Percentiles rank a stretch among this genome's conserved stretches.
Conservation (phyloP, 1,140 invertebrate species). For the Meloidogyne hapla region DNA sequence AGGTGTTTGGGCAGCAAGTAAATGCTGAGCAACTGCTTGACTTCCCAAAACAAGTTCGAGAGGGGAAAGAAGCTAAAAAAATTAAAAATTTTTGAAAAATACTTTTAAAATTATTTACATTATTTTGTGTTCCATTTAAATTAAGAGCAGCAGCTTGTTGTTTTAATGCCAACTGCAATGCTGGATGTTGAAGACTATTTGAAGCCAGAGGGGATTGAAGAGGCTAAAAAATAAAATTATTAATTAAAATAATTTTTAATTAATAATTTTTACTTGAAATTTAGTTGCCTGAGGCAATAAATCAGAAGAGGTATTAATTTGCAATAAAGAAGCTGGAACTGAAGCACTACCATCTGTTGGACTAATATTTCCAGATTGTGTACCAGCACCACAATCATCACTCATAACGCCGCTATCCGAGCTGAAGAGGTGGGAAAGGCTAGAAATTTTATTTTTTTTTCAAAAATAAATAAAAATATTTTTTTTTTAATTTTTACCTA, state of each 20-base stretch:
- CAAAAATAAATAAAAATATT: background rate
- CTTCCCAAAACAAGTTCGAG: conserved; percentile 10
- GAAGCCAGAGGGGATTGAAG: conserved; percentile 16
- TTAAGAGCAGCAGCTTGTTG: background rate
- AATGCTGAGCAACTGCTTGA: background rate
- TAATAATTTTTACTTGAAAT: conserved; percentile 16
- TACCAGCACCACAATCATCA: conserved; percentile 4
- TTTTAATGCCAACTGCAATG: background rate
- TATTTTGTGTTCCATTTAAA: background rate
- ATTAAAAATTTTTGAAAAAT: background rate
- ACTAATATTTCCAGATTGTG: conserved; percentile 13
- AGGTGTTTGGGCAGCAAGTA: background rate
- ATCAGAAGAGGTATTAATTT: background rate
- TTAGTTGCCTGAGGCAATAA: background rate
- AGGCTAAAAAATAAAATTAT: conserved; percentile 12
- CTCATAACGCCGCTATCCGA: conserved; percentile 24
- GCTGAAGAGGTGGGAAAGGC: background rate
- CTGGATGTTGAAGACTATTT: conserved; percentile 4
- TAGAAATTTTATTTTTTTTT: background rate
- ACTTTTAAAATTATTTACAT: background rate
- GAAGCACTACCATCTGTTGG: conserved; percentile 1
- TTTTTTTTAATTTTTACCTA: background rate
- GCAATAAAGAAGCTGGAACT: conserved; percentile 11
- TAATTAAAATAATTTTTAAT: background rate
- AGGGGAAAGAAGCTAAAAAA: conserved; percentile 6